These are phyloP conservation scores for Cephus runcator DNA, from an alignment of 2,888 invertebrate genomes.

Conservation along the genomic window DNA sequence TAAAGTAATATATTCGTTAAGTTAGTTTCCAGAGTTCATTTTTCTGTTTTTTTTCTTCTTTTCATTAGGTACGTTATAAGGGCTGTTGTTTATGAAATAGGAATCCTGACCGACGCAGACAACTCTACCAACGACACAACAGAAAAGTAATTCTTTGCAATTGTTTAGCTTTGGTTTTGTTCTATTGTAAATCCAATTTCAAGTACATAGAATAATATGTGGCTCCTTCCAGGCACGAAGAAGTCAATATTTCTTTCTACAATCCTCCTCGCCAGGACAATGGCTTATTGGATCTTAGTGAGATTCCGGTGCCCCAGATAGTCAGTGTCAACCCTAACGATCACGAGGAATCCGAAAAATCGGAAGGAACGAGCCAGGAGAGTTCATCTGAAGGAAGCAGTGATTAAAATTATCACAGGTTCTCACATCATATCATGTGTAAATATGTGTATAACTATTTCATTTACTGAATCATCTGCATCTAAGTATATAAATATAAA, in stretches of 20 bases:
- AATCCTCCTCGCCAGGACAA: constrained; percentile 17
- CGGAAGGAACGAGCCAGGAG: neutral
- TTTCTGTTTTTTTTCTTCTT: neutral
- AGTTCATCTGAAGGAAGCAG: neutral
- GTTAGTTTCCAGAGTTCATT: neutral
- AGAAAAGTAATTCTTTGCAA: constrained; percentile 28
- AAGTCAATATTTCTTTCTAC: constrained; percentile 17
- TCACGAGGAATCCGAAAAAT: neutral
- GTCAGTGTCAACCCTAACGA: neutral
- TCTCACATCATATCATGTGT: neutral
- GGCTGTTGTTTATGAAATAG: constrained; percentile 71
- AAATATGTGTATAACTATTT: neutral
- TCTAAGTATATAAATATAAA: neutral
- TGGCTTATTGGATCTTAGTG: constrained; percentile 19
- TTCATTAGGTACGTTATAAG: constrained; percentile 68
- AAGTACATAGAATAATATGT: neutral
- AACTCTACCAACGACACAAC: constrained; percentile 62
- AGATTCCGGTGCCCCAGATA: constrained; percentile 14
- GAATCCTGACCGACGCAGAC: constrained; percentile 68
- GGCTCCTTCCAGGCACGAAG: constrained; percentile 11
- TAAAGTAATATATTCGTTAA: neutral
- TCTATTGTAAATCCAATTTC: neutral
- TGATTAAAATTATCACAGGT: neutral
- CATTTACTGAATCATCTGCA: neutral
- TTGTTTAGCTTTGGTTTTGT: neutral